A percentile compares a stretch with the other conserved stretches of the same genome.
Conservation (phyloP, 2,113 vertebrate genomes). For the Nyctereutes procyonoides region DNA sequence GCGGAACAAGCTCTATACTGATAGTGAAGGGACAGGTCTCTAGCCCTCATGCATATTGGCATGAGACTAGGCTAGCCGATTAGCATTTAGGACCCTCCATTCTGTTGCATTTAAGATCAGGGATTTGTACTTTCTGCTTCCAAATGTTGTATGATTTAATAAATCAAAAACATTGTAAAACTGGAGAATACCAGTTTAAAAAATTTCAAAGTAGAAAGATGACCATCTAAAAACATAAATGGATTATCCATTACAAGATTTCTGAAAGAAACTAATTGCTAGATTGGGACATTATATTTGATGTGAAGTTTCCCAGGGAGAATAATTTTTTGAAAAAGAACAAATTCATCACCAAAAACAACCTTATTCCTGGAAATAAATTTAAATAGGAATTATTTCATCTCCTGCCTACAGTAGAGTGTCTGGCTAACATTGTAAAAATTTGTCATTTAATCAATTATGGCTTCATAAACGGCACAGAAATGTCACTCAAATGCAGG, state of each 20-base stretch:
- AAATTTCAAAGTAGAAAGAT: neutral
- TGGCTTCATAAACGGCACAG: neutral
- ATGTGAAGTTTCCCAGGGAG: neutral
- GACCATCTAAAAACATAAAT: neutral
- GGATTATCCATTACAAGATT: neutral
- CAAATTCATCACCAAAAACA: neutral
- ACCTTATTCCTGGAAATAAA: constrained; percentile 27
- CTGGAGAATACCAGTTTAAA: neutral
- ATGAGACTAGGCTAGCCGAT: neutral
- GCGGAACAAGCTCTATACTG: neutral
- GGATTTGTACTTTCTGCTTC: neutral
- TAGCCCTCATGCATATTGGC: neutral
- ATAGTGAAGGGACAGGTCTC: neutral
- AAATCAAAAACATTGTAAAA: constrained; percentile 55
- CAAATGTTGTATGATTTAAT: neutral
- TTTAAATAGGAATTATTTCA: neutral
- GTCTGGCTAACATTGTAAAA: constrained; percentile 31
- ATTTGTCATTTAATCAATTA: constrained; percentile 15
- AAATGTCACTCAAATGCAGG: neutral
- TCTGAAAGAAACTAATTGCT: constrained; percentile 46
- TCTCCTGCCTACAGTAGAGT: neutral
- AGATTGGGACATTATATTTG: neutral
- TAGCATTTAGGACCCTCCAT: neutral
- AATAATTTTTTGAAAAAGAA: neutral
- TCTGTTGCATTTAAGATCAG: neutral